Evolutionary conservation across 2,888 invertebrate species (phyloP), one percentile per base, ranked within the genome.

Genomic region (Eupithecia exiguata): DNA sequence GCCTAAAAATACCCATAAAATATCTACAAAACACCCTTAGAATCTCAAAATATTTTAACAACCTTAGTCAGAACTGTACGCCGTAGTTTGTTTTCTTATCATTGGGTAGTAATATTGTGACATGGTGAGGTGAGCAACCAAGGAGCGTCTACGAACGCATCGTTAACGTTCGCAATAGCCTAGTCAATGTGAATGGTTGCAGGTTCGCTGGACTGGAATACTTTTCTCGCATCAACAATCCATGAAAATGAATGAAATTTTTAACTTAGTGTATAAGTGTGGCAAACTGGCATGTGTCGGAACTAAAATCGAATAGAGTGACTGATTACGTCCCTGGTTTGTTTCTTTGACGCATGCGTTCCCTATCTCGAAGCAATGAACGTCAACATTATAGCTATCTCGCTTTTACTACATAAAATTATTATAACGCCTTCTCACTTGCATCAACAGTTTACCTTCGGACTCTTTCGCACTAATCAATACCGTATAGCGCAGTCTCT

Each of bases 341-440:
- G 79, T 78, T 79, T 77, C 84, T 88, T 87, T 93, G 90, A 92
- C 94, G 94, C 94, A 94, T 93, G 94, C 93, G 94, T 90, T 89
- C 90, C 91, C 91, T 71, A 91, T 89, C 89, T 82, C 86, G 82
- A 86, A 82, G 81, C 81, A 85, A 87, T 87, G 88, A 83, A 82
- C 79, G 80, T 85, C 86, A 90, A 88, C 89, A 88, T 87, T 89
- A 83, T 85, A 78, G 75, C 73, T 78, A 61, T 91, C 91, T 88
- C 90, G 77, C 76, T 93, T 86, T 77, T 78, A 75, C 89, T 71
- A 74, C 25, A 0, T 0, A 5, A 0, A 43, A 62, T 14, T 36
- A 36, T 2, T 0, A 25, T 72, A 77, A 53, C 18, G 10, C 74
- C 75, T n/a, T 88, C 84, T 86, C 87, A 81, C 80, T 90, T 82